A percentile compares a stretch with the other conserved stretches of the same genome.
Evolutionary conservation across 1,140 invertebrate genomes (phyloP).

Genomic region (Drosophila sucinea): DNA sequence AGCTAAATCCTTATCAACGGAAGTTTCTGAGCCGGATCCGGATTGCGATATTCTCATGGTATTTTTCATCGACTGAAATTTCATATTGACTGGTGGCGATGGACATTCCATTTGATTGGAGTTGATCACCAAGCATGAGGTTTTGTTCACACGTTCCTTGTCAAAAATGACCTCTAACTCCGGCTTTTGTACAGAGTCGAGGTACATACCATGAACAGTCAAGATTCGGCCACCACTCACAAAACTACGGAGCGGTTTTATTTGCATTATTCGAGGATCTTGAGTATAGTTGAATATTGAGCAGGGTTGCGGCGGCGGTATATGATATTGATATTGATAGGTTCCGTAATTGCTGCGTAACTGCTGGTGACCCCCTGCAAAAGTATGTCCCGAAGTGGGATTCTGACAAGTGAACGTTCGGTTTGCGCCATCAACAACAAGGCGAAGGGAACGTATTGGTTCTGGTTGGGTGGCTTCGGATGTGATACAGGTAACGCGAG

Average conservation of each 20-base stretch:
- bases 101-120: slow-evolving; percentile 97
- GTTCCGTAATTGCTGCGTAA: slow-evolving; percentile 39
- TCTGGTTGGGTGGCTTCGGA: slow-evolving; percentile 86
- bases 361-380: slow-evolving; percentile 8
- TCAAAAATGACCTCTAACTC: slow-evolving; percentile 88
- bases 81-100: slow-evolving; percentile 91
- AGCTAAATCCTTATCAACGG: slow-evolving; percentile 10
- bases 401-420: slow-evolving; percentile 86
- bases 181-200: slow-evolving; percentile 95
- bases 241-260: slow-evolving; percentile 94
- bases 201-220: slow-evolving; percentile 95
- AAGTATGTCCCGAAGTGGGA: slow-evolving; percentile 56
- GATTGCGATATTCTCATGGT: background rate
- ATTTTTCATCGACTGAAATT: slow-evolving; percentile 78
- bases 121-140: slow-evolving; percentile 93
- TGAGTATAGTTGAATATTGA: slow-evolving; percentile 93
- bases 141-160: slow-evolving; percentile 89
- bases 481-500: slow-evolving; percentile 93
- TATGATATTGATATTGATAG: slow-evolving; percentile 37
- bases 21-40: background rate
- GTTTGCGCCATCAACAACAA: slow-evolving; percentile 93
- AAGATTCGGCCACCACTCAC: slow-evolving; percentile 96
- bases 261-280: slow-evolving; percentile 97
- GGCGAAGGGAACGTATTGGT: slow-evolving; percentile 86
- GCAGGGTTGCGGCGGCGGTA: slow-evolving; percentile 44